A percentile compares a stretch with the other conserved stretches of the same genome.
Evolutionary conservation across 2,797 vertebrate genomes (phyloP).

Genomic region (Apogon hyalosoma): DNA sequence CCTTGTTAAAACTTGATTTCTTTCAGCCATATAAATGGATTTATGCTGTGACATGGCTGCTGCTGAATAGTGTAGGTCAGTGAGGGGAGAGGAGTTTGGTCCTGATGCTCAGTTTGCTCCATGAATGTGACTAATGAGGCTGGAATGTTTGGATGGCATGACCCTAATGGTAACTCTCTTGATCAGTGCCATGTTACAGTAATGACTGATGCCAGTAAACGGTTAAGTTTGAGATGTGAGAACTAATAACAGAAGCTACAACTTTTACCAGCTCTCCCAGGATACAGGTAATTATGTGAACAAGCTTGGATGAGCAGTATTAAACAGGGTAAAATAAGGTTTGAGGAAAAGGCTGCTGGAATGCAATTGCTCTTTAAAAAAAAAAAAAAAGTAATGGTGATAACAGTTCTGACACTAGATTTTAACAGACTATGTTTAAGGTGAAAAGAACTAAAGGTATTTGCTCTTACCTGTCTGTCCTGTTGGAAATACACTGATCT

Average conservation of each 20-base stretch:
- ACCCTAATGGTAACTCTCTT: slow-evolving; percentile 13
- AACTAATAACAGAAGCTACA: slow-evolving; percentile 10
- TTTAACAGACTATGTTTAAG: neutral
- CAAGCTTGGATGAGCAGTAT: neutral
- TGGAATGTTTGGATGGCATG: slow-evolving; percentile 14
- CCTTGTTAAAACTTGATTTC: neutral
- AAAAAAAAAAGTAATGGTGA: neutral
- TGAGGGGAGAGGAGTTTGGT: neutral
- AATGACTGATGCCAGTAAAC: slow-evolving; percentile 1
- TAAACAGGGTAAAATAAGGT: neutral
- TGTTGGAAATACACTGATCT: slow-evolving; percentile 9
- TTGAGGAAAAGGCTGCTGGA: neutral
- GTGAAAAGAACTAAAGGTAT: neutral
- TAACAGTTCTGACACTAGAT: slow-evolving; percentile 3
- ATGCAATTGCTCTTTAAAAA: neutral
- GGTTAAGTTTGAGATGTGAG: neutral
- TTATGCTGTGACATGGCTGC: neutral
- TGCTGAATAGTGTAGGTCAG: slow-evolving; percentile 21
- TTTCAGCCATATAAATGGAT: slow-evolving; percentile 6
- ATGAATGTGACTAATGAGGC: slow-evolving; percentile 43
- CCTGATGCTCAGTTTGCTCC: slow-evolving; percentile 30
- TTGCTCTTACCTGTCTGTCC: slow-evolving; percentile 30
- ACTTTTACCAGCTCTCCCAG: slow-evolving; percentile 9
- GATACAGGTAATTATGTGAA: slow-evolving; percentile 13
- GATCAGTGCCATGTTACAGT: slow-evolving; percentile 12